A percentile compares a stretch with the other conserved stretches of the same genome.
These are phyloP conservation scores for Temnothorax nylanderi DNA, from an alignment of 1,140 invertebrate species.

Conservation along the genomic window DNA sequence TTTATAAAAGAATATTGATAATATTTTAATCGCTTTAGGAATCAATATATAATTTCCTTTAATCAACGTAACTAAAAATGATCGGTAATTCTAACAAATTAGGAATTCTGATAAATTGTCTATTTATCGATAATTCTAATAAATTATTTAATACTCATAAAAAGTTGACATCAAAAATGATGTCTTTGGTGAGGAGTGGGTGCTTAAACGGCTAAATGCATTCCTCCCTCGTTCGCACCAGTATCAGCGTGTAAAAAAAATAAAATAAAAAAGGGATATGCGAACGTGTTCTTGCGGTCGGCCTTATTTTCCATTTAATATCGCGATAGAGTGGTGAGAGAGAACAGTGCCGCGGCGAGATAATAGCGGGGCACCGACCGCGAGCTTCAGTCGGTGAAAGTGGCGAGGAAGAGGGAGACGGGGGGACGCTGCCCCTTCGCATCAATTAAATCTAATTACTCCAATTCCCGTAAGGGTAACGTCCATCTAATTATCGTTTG, in stretches of 20 bases:
- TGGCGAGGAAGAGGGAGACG: slow-evolving; percentile 27
- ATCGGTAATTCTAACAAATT: neutral
- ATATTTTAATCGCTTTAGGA: neutral
- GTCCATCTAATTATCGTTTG: slow-evolving; percentile 83
- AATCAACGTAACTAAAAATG: neutral
- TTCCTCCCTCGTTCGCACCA: neutral
- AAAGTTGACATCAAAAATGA: neutral
- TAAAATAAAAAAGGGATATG: slow-evolving; percentile 1
- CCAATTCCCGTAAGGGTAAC: slow-evolving; percentile 81
- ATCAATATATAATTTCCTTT: neutral
- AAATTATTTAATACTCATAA: neutral
- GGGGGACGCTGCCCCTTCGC: slow-evolving; percentile 65
- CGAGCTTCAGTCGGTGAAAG: slow-evolving; percentile 32
- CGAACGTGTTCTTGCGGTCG: slow-evolving; percentile 9
- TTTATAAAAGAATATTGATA: neutral
- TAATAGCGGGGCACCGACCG: slow-evolving; percentile 73
- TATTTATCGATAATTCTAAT: neutral
- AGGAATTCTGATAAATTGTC: neutral
- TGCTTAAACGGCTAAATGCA: slow-evolving; percentile 1
- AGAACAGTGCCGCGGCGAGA: slow-evolving; percentile 58
- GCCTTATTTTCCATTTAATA: slow-evolving; percentile 47
- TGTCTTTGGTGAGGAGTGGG: neutral
- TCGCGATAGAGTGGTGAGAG: slow-evolving; percentile 17
- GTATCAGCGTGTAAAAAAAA: neutral
- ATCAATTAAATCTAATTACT: slow-evolving; percentile 84